Base-by-base conservation (phyloP, 2,888 invertebrate species). In the Ornithoptera priamus region DNA sequence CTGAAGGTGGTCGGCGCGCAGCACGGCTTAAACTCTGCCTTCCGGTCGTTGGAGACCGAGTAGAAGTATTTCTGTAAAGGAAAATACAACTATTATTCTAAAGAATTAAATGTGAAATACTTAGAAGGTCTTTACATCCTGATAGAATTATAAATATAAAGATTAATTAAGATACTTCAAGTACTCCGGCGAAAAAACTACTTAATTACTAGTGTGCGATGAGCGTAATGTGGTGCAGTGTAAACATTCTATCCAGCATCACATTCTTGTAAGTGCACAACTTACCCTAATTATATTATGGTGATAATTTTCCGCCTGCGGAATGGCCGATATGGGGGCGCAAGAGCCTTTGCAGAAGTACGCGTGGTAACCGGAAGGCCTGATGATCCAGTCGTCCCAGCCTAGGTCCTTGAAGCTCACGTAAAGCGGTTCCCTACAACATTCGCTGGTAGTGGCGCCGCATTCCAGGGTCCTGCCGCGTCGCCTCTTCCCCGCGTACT, bases 381-480 rank as follows among this genome's bases (percentile, higher is more conserved):
- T 93, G 73, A 97, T 94, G 71, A 97, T 97, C 97, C 97, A 97
- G 84, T 97, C 96, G 76, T 95, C 95, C 97, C 97, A 97, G 62
- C 97, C 97, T 68, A 97, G 95, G 59, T 97, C 96, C 72, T 94
- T 94, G 82, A 97, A 97, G 74, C 96, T 96, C 72, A 98, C 95
- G 81, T 96, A 96, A 0, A 97, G 92, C 57, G 95, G 95, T 82
- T 97, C 97, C 18, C 97, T 90, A 82, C 97, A 97, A 84, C 97
- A 97, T 77, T 96, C 97, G 53, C 94, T 95, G 73, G 95, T 88
- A 67, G 77, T 77, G 42, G 95, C 93, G 0, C 93, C 93, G 81
- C 97, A 97, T 82, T 96, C 96, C 15, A 96, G 86, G 39, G 95
- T 94, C 2, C 96, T 85, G 58, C 94, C 94, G 3, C 93, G 93